These are phyloP conservation scores for Aplidium turbinatum DNA, from an alignment of 23 tunicate species.

Conservation along the genomic window DNA sequence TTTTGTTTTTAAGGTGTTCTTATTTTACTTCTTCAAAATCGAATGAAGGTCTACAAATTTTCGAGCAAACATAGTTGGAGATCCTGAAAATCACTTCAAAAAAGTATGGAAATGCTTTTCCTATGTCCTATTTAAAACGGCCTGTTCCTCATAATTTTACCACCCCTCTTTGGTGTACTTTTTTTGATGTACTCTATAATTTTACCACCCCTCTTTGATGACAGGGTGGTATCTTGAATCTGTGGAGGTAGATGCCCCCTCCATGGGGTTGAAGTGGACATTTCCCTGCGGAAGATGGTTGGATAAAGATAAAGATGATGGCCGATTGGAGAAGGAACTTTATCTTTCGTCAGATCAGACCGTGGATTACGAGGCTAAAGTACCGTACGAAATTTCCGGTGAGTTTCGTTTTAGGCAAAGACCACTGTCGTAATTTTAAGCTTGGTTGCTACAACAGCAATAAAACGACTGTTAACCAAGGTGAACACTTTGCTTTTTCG, in stretches of 20 bases:
- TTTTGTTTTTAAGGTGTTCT: too few species aligned
- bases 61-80: too few species aligned
- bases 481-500: too few species aligned
- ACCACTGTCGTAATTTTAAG: not conserved
- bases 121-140: not conserved
- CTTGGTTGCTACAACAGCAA: not conserved
- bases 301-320: constrained; percentile 88
- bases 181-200: not conserved
- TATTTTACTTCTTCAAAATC: too few species aligned
- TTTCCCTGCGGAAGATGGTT: constrained; percentile 96
- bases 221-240: constrained; percentile 92
- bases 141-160: not conserved
- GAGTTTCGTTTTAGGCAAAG: not conserved
- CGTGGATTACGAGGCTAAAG: constrained; percentile 63
- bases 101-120: not conserved
- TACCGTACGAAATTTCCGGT: constrained; percentile 94
- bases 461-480: not conserved
- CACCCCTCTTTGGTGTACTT: not conserved
- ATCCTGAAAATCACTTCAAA: too few species aligned
- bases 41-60: too few species aligned
- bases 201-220: not conserved
- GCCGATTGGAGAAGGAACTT: constrained; percentile 78
- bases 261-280: constrained; percentile 88
- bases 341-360: constrained; percentile 73
- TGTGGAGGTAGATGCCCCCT: constrained; percentile 91